Conservation (phyloP, 2,797 vertebrate species). For the Leptatherina wallacei region DNA sequence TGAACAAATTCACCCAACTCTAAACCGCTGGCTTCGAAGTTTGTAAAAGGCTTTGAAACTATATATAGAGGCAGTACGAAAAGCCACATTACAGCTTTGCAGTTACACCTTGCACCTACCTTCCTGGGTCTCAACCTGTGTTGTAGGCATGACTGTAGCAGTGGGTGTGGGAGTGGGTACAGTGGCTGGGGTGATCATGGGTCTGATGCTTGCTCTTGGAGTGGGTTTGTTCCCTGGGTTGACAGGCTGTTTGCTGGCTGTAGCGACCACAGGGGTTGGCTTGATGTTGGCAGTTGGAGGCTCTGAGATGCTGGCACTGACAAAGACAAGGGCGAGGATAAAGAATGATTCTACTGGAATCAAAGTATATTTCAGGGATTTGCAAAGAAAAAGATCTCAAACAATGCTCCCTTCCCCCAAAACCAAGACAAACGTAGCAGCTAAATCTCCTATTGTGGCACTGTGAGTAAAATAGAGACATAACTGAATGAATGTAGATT, state of each 20-base stretch:
- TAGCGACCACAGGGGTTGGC: conserved; percentile 94
- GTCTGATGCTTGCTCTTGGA: conserved; percentile 97
- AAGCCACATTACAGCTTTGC: background rate
- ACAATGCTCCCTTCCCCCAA: background rate
- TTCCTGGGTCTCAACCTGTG: conserved; percentile 96
- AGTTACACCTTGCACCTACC: conserved; percentile 74
- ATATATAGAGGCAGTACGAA: background rate
- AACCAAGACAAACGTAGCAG: accelerated
- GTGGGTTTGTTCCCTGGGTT: conserved; percentile 96
- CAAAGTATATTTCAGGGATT: background rate
- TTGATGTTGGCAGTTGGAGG: conserved; percentile 98
- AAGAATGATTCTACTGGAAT: background rate
- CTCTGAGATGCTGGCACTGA: conserved; percentile 92
- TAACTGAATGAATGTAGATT: accelerated
- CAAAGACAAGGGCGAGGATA: background rate
- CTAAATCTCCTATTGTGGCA: background rate
- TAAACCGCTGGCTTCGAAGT: background rate
- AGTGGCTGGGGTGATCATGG: conserved; percentile 96
- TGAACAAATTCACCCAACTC: background rate
- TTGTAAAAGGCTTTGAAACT: background rate
- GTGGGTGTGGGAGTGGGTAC: conserved; percentile 96
- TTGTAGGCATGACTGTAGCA: conserved; percentile 98
- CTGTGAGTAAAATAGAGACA: background rate
- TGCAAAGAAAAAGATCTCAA: background rate
- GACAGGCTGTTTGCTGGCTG: conserved; percentile 92